These are phyloP conservation scores for Tinea pellionella DNA, from an alignment of 2,888 invertebrate genomes.

Conservation along the genomic window DNA sequence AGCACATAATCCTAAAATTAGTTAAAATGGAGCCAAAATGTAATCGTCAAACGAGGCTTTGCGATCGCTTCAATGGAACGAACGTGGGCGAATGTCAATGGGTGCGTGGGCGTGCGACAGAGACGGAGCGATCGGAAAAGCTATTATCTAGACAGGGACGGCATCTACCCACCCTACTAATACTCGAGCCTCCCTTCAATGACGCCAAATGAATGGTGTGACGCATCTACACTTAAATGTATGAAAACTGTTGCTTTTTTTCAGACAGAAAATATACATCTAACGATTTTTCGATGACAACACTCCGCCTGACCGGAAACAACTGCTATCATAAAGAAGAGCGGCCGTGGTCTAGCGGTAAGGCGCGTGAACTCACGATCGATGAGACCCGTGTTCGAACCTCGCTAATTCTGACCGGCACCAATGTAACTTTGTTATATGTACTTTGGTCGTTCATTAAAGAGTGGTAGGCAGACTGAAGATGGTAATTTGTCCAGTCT, in stretches of 20 bases:
- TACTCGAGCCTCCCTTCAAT: neutral
- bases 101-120: neutral
- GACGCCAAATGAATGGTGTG: conserved; percentile 13
- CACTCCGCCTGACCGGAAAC: too few species aligned
- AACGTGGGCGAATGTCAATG: conserved; percentile 12
- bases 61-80: neutral
- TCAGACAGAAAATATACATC: neutral
- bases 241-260: conserved; percentile 10
- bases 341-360: too few species aligned
- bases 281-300: too few species aligned
- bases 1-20: neutral
- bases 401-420: too few species aligned
- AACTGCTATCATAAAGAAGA: too few species aligned
- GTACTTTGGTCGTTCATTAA: too few species aligned
- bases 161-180: neutral
- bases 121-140: neutral
- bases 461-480: too few species aligned
- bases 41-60: conserved; percentile 6
- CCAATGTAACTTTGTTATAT: too few species aligned
- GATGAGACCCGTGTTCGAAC: too few species aligned
- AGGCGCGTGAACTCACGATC: too few species aligned
- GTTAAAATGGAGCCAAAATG: neutral
- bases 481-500: too few species aligned
- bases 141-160: neutral
- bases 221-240: neutral